phyloP scores from a whole-genome alignment of 2,888 invertebrate species.

The Allygus modestus region DNA sequence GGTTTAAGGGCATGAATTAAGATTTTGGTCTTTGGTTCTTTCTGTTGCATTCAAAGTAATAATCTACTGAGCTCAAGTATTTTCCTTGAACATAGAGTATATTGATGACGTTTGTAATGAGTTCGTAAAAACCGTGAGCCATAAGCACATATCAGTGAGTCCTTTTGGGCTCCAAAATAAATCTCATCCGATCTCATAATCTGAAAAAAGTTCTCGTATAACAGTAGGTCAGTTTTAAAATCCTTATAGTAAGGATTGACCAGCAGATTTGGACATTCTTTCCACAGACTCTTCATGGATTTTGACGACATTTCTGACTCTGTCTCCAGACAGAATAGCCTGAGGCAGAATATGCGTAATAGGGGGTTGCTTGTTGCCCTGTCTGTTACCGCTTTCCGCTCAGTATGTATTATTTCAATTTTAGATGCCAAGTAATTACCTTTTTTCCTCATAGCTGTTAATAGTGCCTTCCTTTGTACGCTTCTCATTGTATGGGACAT shows the following conservation, averaged over 20 bases:
- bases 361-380: not conserved
- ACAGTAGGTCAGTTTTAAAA: not conserved
- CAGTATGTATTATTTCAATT: not conserved
- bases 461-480: not conserved
- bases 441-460: not conserved
- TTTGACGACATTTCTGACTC: constrained; percentile 2
- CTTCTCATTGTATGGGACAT: not conserved
- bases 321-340: constrained; percentile 31
- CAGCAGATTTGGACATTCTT: not conserved
- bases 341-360: not conserved
- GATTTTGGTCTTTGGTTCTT: constrained; percentile 13
- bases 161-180: constrained; percentile 19
- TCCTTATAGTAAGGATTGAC: constrained; percentile 17
- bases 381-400: not conserved
- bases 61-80: constrained; percentile 39
- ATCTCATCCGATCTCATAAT: constrained; percentile 19
- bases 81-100: constrained; percentile 22
- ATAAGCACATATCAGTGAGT: constrained; percentile 38
- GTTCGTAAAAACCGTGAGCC: constrained; percentile 25
- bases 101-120: constrained; percentile 25
- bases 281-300: not conserved
- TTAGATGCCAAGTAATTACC: not conserved
- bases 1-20: constrained; percentile 44
- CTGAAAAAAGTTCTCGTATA: constrained; percentile 15
- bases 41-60: not conserved